Evolutionary conservation across 1,140 invertebrate genomes (phyloP).

Genomic region (Sycobia sp.): DNA sequence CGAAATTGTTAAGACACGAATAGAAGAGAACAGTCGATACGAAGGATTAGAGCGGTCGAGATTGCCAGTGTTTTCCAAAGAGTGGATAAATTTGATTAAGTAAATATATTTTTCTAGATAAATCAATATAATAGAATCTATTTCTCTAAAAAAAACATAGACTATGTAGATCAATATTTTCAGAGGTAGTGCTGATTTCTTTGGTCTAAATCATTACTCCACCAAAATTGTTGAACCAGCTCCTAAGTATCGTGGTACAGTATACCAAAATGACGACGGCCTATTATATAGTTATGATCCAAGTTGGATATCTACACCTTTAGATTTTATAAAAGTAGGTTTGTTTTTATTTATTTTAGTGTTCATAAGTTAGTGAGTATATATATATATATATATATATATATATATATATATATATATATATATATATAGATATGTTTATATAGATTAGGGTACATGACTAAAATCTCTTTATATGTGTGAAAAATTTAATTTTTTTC

Average conservation of each 20-base stretch:
- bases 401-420: too few species aligned
- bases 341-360: not conserved
- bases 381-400: too few species aligned
- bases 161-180: too few species aligned
- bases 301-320: conserved; percentile 43
- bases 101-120: conserved; percentile 25
- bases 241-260: conserved; percentile 36
- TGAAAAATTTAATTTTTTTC: not conserved
- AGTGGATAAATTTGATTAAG: conserved; percentile 56
- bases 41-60: conserved; percentile 63
- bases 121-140: not conserved
- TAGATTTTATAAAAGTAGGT: not conserved
- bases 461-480: too few species aligned
- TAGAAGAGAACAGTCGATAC: conserved; percentile 61
- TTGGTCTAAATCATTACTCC: conserved; percentile 68
- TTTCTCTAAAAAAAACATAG: too few species aligned
- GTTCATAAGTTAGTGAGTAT: not conserved
- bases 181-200: conserved; percentile 62
- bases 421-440: too few species aligned
- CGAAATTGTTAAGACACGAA: conserved; percentile 59
- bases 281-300: conserved; percentile 36
- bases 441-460: too few species aligned
- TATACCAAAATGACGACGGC: conserved; percentile 45
- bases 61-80: conserved; percentile 59
- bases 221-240: conserved; percentile 45